These are phyloP conservation scores for Microplitis mediator DNA, from an alignment of 1,140 invertebrate genomes.

Conservation along the genomic window DNA sequence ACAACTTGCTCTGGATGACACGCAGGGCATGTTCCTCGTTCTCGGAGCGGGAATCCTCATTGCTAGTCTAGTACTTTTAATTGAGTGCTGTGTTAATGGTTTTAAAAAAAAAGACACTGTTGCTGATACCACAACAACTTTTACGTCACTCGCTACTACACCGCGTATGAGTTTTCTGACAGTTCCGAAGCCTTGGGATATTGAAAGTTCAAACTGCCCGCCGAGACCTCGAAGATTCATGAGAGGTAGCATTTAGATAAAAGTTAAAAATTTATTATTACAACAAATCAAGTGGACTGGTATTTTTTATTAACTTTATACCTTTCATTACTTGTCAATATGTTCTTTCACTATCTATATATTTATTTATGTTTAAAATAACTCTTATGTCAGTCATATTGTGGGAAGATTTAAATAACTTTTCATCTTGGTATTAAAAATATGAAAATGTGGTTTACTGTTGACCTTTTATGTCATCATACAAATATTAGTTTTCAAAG, in stretches of 20 bases:
- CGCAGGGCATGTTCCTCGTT: conserved; percentile 79
- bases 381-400: no score
- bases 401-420: no score
- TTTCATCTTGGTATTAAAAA: no score
- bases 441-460: no score
- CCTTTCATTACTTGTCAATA: no score
- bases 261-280: neutral
- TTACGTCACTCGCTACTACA: neutral
- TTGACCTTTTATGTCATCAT: no score
- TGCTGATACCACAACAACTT: neutral
- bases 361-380: no score
- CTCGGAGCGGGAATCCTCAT: conserved; percentile 70
- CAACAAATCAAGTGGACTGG: neutral
- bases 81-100: conserved; percentile 43
- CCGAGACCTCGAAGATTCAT: conserved; percentile 8
- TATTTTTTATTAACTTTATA: neutral
- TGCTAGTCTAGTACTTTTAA: conserved; percentile 66
- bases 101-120: conserved; percentile 14
- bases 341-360: no score
- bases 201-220: neutral
- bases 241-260: conserved; percentile 13
- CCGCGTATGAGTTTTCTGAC: conserved; percentile 12
- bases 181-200: neutral
- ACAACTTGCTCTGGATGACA: conserved; percentile 73
- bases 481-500: no score